Percentiles rank a stretch among this genome's conserved stretches.
Evolutionary conservation across 2,888 invertebrate species (phyloP).

Genomic region (Apoda limacodes): DNA sequence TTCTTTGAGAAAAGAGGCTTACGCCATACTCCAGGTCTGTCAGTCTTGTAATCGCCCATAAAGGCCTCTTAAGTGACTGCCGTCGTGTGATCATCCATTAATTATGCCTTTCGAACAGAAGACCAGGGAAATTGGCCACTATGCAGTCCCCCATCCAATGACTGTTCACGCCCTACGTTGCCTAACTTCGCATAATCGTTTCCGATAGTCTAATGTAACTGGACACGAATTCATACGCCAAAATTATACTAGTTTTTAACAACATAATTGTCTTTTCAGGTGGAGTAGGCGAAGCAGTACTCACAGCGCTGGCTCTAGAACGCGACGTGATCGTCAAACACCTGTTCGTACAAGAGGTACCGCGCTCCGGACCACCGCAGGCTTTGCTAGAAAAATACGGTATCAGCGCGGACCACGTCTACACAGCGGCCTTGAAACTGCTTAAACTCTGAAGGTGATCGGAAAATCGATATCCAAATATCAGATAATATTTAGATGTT

Average conservation of each 20-base stretch:
- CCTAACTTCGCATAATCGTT: too few species aligned
- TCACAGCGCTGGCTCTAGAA: slow-evolving; percentile 80
- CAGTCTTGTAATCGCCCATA: too few species aligned
- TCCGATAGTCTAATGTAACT: neutral
- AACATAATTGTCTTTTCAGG: slow-evolving; percentile 58
- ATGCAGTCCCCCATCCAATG: too few species aligned
- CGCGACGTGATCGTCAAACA: slow-evolving; percentile 79
- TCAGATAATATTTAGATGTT: too few species aligned
- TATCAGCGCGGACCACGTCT: slow-evolving; percentile 85
- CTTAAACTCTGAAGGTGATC: slow-evolving; percentile 61
- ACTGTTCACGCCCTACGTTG: too few species aligned
- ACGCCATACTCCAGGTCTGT: too few species aligned
- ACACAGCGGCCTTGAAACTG: slow-evolving; percentile 74
- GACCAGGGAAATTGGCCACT: too few species aligned
- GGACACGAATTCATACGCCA: neutral
- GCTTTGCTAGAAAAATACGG: slow-evolving; percentile 91
- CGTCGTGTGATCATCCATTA: too few species aligned
- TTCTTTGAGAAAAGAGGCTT: too few species aligned
- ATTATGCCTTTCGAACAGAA: too few species aligned
- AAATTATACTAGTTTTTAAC: slow-evolving; percentile 11
- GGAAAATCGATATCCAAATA: too few species aligned
- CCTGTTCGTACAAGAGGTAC: slow-evolving; percentile 84
- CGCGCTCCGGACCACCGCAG: slow-evolving; percentile 92
- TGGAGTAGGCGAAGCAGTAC: slow-evolving; percentile 96
- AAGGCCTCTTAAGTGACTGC: too few species aligned